Percentiles rank a stretch among this genome's conserved stretches.
Conservation (phyloP, 2,113 vertebrate species). For the Aramus guarauna region DNA sequence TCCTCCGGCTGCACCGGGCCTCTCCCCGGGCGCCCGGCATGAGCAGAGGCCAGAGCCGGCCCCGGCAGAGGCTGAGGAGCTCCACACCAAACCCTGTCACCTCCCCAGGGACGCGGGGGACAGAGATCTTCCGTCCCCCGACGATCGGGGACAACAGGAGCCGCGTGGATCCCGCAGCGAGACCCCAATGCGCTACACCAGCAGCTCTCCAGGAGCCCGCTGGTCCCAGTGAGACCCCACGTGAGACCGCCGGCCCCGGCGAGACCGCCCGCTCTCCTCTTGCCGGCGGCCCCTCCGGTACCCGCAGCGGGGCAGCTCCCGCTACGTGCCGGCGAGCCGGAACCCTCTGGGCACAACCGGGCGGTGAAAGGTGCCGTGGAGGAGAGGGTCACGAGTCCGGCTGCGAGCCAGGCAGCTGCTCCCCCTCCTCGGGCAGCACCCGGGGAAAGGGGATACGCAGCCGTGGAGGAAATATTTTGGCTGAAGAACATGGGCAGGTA, state of each 20-base stretch:
- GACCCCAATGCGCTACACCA: too few relatives aligned
- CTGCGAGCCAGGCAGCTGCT: not conserved
- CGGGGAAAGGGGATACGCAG: not conserved
- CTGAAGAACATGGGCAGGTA: not conserved
- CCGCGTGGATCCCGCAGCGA: fast-evolving
- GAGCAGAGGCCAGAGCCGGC: not conserved
- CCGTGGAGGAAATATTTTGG: not conserved
- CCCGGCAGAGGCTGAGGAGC: not conserved
- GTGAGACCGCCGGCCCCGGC: not conserved
- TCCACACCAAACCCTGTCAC: not conserved
- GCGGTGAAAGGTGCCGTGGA: not conserved
- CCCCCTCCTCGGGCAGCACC: not conserved
- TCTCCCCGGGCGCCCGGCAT: not conserved
- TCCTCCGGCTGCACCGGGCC: not conserved
- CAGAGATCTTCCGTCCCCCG: too few relatives aligned
- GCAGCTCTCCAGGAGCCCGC: not conserved
- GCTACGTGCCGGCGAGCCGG: not conserved
- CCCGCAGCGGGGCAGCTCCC: not conserved
- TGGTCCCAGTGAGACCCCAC: not conserved
- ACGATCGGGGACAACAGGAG: not conserved
- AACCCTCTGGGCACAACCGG: not conserved
- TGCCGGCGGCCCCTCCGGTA: not conserved
- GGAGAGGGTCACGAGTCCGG: not conserved
- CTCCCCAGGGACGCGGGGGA: not conserved
- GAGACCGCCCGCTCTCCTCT: not conserved